Base-by-base conservation (phyloP, 2,113 vertebrate genomes). In the Pantherophis guttatus region DNA sequence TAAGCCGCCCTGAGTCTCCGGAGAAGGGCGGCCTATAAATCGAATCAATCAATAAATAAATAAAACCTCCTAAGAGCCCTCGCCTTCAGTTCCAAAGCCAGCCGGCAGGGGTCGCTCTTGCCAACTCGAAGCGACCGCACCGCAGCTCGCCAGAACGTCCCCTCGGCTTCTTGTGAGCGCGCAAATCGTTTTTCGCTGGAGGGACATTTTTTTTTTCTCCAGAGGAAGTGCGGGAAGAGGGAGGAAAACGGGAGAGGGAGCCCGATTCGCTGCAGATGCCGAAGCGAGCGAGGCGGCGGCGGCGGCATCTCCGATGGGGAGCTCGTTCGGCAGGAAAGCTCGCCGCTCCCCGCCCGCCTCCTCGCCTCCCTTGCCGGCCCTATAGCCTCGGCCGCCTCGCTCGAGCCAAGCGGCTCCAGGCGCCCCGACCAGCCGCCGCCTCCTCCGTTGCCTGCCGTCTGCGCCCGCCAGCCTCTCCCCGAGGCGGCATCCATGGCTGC, bases 51-150 rank as follows among this genome's bases (percentile, higher is more conserved):
- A 44, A 44, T 44, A 44, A 44, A 44, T 3, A 44, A 44, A 44
- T 44, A 44, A 44, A 44, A 44, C 2, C 59, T 53, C 91, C 86
- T 11, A 5, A 9, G 11, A 29, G 21, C 1, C 1, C 1, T 19
- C 8, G 2, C 2, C 2, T 0, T 65, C 54, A 23, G 2, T 8
- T 6, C 0, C 15, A 1, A 2, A 3, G 19, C 21, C 24, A 19
- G 70, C 95, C 96, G 87, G 90, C 92, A 94, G 92, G 94, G 53
- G 90, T 86, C 96, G 92, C 94, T 94, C 90, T 95, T 24, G 48
- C 59, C 52, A 50, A 17, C 10, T 21, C 17, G 3, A 50, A 59
- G 29, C 33, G 33, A 81, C 2, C 17, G 75, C 33, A 4, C 17
- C 33, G n/a, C 75, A 21, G 75, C 33, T 81, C 33, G 0, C 50